Base-by-base conservation (phyloP, 2,113 vertebrate genomes). In the Xyliphius kryptos region DNA sequence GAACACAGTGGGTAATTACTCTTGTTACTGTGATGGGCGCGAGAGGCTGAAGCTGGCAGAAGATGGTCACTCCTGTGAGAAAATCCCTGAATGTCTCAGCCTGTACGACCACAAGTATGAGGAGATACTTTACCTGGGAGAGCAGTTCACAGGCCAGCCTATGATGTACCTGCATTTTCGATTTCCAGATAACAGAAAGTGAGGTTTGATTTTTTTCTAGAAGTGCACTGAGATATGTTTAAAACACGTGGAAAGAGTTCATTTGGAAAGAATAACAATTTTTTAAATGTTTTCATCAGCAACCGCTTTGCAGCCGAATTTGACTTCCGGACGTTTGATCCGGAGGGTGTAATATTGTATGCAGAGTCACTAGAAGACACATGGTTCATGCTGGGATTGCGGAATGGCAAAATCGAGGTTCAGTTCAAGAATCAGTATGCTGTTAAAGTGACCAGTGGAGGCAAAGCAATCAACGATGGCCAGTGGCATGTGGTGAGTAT, bases 291-390 rank as follows among this genome's bases (percentile, higher is more conserved):
- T n/a, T n/a, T n/a, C n/a, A n/a, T n/a, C n/a, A n/a, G n/a, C n/a
- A n/a, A n/a, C n/a, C n/a, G n/a, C n/a, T 98, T 98, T 83, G 85
- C 92, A 53, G 96, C 93, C n/a, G 89, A 94, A 72, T 98, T 98
- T 83, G 93, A 97, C 80, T 91, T 98, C 73, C 89, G 93, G 15
- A 97, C 96, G 0, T 97, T 91, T 0, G 96, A 97, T 56, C 84
- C 89, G 0, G 93, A 97, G 70, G 96, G 96, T 19, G 86, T 98
- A n/a, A 86, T 98, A 55, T 76, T 98, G 15, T 98, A 91, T 7
- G 92, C 94, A 0, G 92, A 96, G 69, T 92, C 96, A 46, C 72
- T 83, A 2, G 84, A 85, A 55, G 88, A 67, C 21, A 87, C 89
- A 0, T 98, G 95, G 94, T 88, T 98, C 69, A 82, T 98, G 80